Percentiles rank a stretch among this genome's conserved stretches.
These are phyloP conservation scores for Drosophila prolongata DNA, from an alignment of 2,888 invertebrate genomes.

Conservation along the genomic window DNA sequence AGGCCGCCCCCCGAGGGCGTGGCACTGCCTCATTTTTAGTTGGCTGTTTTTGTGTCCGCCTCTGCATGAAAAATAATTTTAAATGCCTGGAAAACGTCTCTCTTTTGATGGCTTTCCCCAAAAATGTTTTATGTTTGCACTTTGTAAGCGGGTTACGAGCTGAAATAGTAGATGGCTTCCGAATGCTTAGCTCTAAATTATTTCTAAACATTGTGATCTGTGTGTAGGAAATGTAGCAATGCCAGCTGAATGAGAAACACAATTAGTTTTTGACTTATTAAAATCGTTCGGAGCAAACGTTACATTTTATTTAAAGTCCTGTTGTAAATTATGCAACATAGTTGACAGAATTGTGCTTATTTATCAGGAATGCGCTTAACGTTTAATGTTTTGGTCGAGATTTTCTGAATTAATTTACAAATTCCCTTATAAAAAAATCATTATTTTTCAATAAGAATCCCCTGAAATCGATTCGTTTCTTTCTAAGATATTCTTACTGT, in stretches of 20 bases:
- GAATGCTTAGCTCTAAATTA: conserved; percentile 31
- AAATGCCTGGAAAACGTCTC: conserved; percentile 34
- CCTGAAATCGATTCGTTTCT: too few species aligned
- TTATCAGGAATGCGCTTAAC: too few species aligned
- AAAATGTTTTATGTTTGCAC: conserved; percentile 46
- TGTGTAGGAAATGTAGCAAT: conserved; percentile 10
- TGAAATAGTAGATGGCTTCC: conserved; percentile 22
- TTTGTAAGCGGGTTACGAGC: conserved; percentile 28
- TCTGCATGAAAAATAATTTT: conserved; percentile 31
- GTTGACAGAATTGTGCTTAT: too few species aligned
- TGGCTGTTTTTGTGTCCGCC: conserved; percentile 24
- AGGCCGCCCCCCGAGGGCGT: neutral
- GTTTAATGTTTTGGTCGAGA: too few species aligned
- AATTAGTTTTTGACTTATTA: conserved; percentile 10
- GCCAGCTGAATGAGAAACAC: neutral
- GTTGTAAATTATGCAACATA: too few species aligned
- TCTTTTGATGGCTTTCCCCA: conserved; percentile 30
- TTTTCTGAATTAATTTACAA: too few species aligned
- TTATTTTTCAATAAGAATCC: too few species aligned
- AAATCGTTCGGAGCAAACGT: neutral
- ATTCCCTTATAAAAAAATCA: too few species aligned
- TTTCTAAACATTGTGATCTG: conserved; percentile 10
- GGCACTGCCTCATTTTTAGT: conserved; percentile 24
- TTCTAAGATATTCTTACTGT: too few species aligned
- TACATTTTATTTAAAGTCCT: neutral